Percentiles rank a stretch among this genome's conserved stretches.
These are phyloP conservation scores for Drosophila koepferae DNA, from an alignment of 2,888 invertebrate genomes.

Conservation along the genomic window DNA sequence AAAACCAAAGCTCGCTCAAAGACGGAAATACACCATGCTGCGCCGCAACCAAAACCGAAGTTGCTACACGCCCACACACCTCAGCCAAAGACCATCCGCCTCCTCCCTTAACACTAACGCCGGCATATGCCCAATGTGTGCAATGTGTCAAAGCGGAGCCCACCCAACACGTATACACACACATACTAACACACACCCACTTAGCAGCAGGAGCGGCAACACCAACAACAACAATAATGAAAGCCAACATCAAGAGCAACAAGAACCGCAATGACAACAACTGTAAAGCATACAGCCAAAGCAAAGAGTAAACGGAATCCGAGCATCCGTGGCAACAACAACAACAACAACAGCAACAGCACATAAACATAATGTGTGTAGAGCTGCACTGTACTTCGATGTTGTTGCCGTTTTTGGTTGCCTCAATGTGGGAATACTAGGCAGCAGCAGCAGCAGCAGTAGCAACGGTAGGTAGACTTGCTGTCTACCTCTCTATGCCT, in stretches of 20 bases:
- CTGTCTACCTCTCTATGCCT: slow-evolving; percentile 70
- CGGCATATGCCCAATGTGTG: slow-evolving; percentile 43
- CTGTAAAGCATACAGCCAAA: slow-evolving; percentile 66
- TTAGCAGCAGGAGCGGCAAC: slow-evolving; percentile 48
- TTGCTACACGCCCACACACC: slow-evolving; percentile 6
- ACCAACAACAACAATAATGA: slow-evolving; percentile 48
- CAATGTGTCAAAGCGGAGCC: slow-evolving; percentile 63
- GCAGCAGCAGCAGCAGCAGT: slow-evolving; percentile 25
- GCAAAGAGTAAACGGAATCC: slow-evolving; percentile 70
- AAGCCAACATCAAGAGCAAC: slow-evolving; percentile 70
- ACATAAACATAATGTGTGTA: slow-evolving; percentile 67
- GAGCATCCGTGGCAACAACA: slow-evolving; percentile 64
- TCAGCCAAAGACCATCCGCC: not conserved
- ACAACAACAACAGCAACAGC: slow-evolving; percentile 46
- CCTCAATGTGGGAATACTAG: slow-evolving; percentile 68
- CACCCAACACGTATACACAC: slow-evolving; percentile 41
- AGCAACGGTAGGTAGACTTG: slow-evolving; percentile 67
- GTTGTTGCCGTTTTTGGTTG: slow-evolving; percentile 62
- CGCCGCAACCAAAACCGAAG: slow-evolving; percentile 33
- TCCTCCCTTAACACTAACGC: slow-evolving; percentile 4
- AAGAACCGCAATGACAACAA: slow-evolving; percentile 78
- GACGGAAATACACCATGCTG: slow-evolving; percentile 45
- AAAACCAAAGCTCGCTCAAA: slow-evolving; percentile 42
- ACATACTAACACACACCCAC: slow-evolving; percentile 51
- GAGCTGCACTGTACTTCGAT: slow-evolving; percentile 72